phyloP scores from a whole-genome alignment of 2,797 vertebrate genomes.

The Falco columbarius region DNA sequence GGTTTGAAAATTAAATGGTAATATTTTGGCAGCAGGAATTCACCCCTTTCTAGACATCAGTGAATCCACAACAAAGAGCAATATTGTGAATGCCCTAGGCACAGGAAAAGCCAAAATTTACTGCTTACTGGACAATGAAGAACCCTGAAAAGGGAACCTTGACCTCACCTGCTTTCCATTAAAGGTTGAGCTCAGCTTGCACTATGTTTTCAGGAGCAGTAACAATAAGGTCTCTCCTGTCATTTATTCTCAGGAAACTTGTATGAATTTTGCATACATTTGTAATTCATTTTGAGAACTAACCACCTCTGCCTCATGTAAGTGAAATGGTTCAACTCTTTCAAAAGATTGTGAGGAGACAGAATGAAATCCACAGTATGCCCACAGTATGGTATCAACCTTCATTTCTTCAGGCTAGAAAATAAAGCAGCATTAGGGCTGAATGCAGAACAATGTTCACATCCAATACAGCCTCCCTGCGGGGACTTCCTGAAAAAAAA shows the following conservation, averaged over 20 bases:
- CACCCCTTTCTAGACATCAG: slow-evolving; percentile 34
- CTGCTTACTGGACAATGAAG: slow-evolving; percentile 9
- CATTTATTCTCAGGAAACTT: neutral
- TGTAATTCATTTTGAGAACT: neutral
- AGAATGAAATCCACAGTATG: neutral
- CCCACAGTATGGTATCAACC: neutral
- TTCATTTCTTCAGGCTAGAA: neutral
- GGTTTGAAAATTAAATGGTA: slow-evolving; percentile 52
- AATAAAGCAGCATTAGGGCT: neutral
- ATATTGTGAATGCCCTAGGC: neutral
- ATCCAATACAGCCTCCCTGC: neutral
- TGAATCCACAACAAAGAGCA: slow-evolving; percentile 38
- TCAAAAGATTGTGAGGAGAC: neutral
- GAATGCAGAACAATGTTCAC: neutral
- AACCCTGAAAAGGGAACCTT: neutral
- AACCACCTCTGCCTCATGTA: neutral
- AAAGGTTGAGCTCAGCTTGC: neutral
- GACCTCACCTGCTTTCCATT: slow-evolving; percentile 11
- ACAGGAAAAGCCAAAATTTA: slow-evolving; percentile 41
- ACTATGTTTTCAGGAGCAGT: neutral
- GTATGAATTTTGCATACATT: neutral
- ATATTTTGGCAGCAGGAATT: slow-evolving; percentile 26
- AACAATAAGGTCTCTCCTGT: neutral
- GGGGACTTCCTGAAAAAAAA: neutral
- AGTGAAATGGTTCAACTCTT: neutral